Evolutionary conservation across 1,140 invertebrate species (phyloP), one percentile per base, ranked within the genome.

Genomic region (Orius laevigatus): DNA sequence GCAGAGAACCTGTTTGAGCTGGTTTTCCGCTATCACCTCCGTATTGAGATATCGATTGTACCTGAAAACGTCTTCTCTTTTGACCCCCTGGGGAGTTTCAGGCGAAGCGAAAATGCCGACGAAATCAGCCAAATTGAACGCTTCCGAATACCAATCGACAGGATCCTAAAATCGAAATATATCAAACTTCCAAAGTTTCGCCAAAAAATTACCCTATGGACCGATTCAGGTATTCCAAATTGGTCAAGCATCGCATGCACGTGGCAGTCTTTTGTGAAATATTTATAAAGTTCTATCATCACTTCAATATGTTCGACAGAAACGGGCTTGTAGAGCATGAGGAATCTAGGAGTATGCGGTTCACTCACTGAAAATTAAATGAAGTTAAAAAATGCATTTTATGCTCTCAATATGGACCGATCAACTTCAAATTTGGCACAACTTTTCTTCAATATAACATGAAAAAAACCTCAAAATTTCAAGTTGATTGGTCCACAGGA

Each of bases 61-160:
- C n/a, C 34, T 46, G n/a, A 19, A 18, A 16, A 46, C 48, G 1
- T 33, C 51, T 16, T 45, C 48, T 25, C 16, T 46, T 15, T 45
- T 36, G 5, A 14, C 33, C 9, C 40, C 2, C 5, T 14, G 20
- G 2, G 41, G 18, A 1, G 41, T 48, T 3, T 52, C 35, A 16
- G 51, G 51, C 9, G 46, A 49, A 8, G 51, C 47, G 33, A 53
- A 53, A 12, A 53, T 53, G n/a, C 42, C 51, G n/a, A 53, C 51
- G 39, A 49, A 53, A 53, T 53, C 51, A 6, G 51, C 48, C 33
- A 49, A 35, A 42, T 46, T 49, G 36, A 53, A 53, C 2, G 51
- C 47, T 5, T 49, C 33, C n/a, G 36, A 45, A 32, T 53, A 53
- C 51, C 51, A 53, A 19, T 18, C 38, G 34, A 53, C 32, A n/a